phyloP scores from a whole-genome alignment of 2,888 invertebrate species.

The Hylaea fasciaria region DNA sequence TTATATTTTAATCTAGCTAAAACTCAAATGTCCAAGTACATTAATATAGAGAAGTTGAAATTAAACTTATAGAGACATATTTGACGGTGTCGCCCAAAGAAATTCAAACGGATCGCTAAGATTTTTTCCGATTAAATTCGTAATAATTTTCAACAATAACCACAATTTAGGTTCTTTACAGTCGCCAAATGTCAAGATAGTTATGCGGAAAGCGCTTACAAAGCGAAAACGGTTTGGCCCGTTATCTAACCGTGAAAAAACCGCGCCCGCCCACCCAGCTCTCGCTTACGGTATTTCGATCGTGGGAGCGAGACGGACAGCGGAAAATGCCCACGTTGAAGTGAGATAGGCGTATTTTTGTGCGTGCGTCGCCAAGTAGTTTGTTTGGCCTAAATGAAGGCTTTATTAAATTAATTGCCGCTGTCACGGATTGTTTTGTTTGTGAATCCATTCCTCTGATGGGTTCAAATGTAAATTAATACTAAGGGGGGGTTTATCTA shows the following conservation, averaged over 20 bases:
- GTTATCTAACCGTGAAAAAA: slow-evolving; percentile 83
- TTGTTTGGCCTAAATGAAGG: slow-evolving; percentile 69
- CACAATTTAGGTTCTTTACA: not conserved
- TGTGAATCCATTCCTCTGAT: slow-evolving; percentile 15
- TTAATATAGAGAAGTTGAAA: no score
- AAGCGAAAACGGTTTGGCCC: slow-evolving; percentile 65
- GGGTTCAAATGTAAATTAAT: not conserved
- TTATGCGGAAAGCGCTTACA: slow-evolving; percentile 65
- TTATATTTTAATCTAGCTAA: no score
- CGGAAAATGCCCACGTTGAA: slow-evolving; percentile 51
- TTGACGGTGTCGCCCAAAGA: no score
- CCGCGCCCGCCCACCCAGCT: slow-evolving; percentile 71
- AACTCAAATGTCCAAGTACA: no score
- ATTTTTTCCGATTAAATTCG: no score
- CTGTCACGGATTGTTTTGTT: slow-evolving; percentile 57
- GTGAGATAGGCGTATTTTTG: slow-evolving; percentile 58
- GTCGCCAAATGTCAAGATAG: slow-evolving; percentile 63
- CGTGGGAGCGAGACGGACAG: slow-evolving; percentile 64
- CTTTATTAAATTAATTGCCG: slow-evolving; percentile 72
- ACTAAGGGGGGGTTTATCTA: not conserved
- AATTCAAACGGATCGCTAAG: no score
- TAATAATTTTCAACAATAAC: not conserved
- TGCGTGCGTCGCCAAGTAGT: slow-evolving; percentile 52
- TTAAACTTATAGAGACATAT: no score
- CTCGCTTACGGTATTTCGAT: slow-evolving; percentile 81